Evolutionary conservation across 2,797 vertebrate species (phyloP).

Genomic region (Mycteria americana): DNA sequence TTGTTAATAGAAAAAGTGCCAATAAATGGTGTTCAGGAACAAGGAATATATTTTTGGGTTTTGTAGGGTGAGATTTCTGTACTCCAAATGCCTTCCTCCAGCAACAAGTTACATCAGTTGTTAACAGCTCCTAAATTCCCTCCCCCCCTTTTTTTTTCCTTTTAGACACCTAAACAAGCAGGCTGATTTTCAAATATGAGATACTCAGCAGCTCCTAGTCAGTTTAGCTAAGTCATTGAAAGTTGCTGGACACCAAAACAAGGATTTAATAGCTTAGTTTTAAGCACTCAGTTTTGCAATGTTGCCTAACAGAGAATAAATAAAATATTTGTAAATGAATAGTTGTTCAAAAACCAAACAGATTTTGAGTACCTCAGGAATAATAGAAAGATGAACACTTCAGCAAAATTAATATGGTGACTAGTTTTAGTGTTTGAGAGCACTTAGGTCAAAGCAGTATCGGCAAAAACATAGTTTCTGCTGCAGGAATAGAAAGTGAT

Average conservation of each 20-base stretch:
- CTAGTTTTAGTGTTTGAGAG: background rate
- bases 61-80: background rate
- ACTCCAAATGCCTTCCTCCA: background rate
- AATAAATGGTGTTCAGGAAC: background rate
- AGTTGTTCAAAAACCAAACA: background rate
- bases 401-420: background rate
- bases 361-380: background rate
- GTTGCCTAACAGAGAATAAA: background rate
- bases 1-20: background rate
- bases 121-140: background rate
- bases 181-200: background rate
- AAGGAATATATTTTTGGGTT: background rate
- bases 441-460: background rate
- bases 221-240: background rate
- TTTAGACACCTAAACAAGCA: background rate
- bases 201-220: background rate
- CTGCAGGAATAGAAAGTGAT: background rate
- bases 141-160: no score
- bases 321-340: background rate
- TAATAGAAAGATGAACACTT: background rate
- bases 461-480: background rate
- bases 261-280: background rate
- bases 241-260: background rate
- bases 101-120: background rate
- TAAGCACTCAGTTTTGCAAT: background rate